Evolutionary conservation across 1,140 invertebrate species (phyloP), one percentile per base, ranked within the genome.

Genomic region (Pachyrhynchus sulphureomaculatus): DNA sequence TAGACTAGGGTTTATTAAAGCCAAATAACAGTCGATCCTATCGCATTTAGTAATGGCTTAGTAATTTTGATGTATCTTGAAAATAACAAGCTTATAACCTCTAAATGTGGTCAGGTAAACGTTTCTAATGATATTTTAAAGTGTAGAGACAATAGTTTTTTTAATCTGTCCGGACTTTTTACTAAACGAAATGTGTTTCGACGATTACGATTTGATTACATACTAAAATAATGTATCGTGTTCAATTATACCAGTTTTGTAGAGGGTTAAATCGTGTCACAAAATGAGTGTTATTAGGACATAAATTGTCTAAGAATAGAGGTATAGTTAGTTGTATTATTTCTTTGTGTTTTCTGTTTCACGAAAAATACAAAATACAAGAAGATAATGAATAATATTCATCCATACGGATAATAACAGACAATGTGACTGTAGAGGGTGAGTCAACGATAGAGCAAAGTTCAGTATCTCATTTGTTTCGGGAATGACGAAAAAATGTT

Each of bases 41-140:
- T 58, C 24, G 15, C 37, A 37, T 58, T 44, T 48, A 20, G 55
- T 58, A 58, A 58, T 58, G 55, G 44, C n/a, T 29, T 24, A 23
- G 55, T 41, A 47, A 58, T 58, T 58, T 58, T 21, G 29, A 36
- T 45, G 10, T 41, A 45, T 44, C 55, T 37, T 29, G 55, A 29
- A 58, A 58, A 58, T 58, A 48, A 58, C 55, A 23, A 58, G 21
- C 55, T 45, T 56, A 45, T 56, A 56, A 56, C 24, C 18, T 23
- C 29, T 56, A 58, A 58, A 33, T 58, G 47, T 41, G 55, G 55
- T 17, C 45, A 39, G 32, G 39, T 58, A 58, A 58, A 58, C 47
- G 55, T 9, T 58, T 56, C 55, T 58, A 58, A 58, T 37, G 55
- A 39, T 37, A 12, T 58, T 58, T 58, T 58, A 48, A 58, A 58